Conservation (phyloP, 2,888 invertebrate genomes). For the Drosophila atroscutellata region DNA sequence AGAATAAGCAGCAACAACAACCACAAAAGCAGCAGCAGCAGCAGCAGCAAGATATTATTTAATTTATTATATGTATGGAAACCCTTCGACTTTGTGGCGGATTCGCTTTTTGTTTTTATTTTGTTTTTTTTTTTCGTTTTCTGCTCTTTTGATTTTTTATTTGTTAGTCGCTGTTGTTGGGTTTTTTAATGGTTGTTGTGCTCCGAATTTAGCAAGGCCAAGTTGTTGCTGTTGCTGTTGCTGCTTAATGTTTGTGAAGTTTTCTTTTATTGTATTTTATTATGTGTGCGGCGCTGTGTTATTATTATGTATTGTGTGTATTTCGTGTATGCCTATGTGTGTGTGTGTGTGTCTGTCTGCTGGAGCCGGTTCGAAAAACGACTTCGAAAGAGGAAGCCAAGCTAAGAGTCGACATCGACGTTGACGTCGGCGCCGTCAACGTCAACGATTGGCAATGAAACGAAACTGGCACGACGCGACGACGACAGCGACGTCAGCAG, state of each 20-base stretch:
- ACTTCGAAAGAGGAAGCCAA: constrained; percentile 67
- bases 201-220: constrained; percentile 80
- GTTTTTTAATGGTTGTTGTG: constrained; percentile 68
- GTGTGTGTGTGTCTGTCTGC: constrained; percentile 3
- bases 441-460: constrained; percentile 76
- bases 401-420: constrained; percentile 27
- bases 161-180: constrained; percentile 27
- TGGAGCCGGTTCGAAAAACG: constrained; percentile 57
- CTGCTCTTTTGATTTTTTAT: constrained; percentile 35
- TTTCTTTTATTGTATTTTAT: constrained; percentile 80
- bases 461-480: constrained; percentile 72
- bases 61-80: constrained; percentile 57
- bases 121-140: constrained; percentile 28
- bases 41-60: constrained; percentile 34
- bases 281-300: constrained; percentile 63
- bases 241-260: constrained; percentile 68
- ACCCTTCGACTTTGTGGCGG: constrained; percentile 56
- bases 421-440: constrained; percentile 9
- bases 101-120: constrained; percentile 48
- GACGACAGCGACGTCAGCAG: constrained; percentile 13
- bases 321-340: neutral
- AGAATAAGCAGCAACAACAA: constrained; percentile 12
- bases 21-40: constrained; percentile 20
- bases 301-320: constrained; percentile 65
- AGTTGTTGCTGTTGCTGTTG: constrained; percentile 52